Conservation (phyloP, 2,113 vertebrate species). For the Lophius piscatorius region DNA sequence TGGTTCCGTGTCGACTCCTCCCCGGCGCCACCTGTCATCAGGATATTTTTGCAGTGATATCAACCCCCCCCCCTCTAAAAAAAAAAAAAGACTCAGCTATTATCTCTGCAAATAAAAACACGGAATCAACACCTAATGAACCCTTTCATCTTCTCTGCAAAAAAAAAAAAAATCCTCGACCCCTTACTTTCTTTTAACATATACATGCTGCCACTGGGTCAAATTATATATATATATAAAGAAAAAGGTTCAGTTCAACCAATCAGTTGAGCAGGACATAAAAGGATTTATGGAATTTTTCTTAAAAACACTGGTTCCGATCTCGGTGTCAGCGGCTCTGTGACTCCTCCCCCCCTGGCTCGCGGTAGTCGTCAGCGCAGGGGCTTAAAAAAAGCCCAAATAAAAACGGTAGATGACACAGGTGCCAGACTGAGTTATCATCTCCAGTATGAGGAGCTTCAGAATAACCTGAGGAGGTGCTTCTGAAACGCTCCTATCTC, state of each 20-base stretch:
- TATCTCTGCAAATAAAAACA: slow-evolving; percentile 78
- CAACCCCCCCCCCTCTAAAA: too few relatives aligned
- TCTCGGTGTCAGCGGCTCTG: slow-evolving; percentile 59
- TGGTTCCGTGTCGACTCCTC: slow-evolving; percentile 71
- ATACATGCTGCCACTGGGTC: too few relatives aligned
- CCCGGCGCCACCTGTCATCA: slow-evolving; percentile 74
- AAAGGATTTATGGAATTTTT: too few relatives aligned
- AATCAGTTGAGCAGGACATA: too few relatives aligned
- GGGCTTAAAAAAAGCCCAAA: slow-evolving; percentile 80
- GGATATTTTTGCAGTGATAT: slow-evolving; percentile 76
- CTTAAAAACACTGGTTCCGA: slow-evolving; percentile 66
- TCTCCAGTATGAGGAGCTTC: slow-evolving; percentile 81
- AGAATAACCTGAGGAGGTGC: slow-evolving; percentile 85
- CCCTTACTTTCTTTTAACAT: too few relatives aligned
- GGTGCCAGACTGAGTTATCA: slow-evolving; percentile 86
- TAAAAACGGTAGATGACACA: slow-evolving; percentile 87
- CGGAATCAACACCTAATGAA: slow-evolving; percentile 80
- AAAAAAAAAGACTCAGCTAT: slow-evolving; percentile 69
- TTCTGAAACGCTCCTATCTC: slow-evolving; percentile 82
- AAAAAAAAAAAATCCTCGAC: too few relatives aligned
- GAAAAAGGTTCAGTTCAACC: too few relatives aligned
- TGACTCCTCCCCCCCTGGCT: slow-evolving; percentile 60
- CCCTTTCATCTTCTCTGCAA: too few relatives aligned
- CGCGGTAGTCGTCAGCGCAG: slow-evolving; percentile 64
- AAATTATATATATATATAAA: too few relatives aligned